A percentile compares a stretch with the other conserved stretches of the same genome.
Evolutionary conservation across 2,113 vertebrate genomes (phyloP).

Genomic region (Serilophus lunatus): DNA sequence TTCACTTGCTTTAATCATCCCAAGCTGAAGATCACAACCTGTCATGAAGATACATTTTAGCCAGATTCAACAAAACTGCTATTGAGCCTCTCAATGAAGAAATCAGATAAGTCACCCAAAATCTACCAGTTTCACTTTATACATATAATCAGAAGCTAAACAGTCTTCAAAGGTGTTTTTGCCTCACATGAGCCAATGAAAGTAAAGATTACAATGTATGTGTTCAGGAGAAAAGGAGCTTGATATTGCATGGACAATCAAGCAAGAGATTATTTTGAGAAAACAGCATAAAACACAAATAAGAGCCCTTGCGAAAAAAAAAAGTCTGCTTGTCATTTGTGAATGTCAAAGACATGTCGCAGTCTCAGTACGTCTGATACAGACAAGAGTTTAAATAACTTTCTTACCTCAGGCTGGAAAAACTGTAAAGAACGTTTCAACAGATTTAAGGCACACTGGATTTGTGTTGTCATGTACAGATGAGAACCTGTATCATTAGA

Average conservation of each 20-base stretch:
- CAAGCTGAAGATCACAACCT: background rate
- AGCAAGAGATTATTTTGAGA: slow-evolving; percentile 15
- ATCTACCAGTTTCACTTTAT: background rate
- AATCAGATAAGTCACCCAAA: background rate
- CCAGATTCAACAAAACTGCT: background rate
- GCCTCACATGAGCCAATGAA: background rate
- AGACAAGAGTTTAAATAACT: slow-evolving; percentile 30
- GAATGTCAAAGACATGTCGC: background rate
- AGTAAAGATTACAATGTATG: background rate
- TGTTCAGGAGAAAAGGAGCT: background rate
- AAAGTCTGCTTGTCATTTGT: background rate
- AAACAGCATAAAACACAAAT: background rate
- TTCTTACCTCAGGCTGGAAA: background rate
- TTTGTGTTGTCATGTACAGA: background rate
- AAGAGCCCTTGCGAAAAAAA: slow-evolving; percentile 14
- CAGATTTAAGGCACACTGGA: background rate
- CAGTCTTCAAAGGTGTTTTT: background rate
- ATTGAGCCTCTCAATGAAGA: background rate
- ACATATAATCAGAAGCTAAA: background rate
- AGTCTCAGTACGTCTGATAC: slow-evolving; percentile 13
- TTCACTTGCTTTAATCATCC: background rate
- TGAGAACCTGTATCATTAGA: background rate
- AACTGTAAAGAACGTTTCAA: background rate
- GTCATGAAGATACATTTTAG: background rate
- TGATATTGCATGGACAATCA: background rate